A percentile compares a stretch with the other conserved stretches of the same genome.
phyloP scores from a whole-genome alignment of 1,140 invertebrate genomes.

The Zelostemma sp. region DNA sequence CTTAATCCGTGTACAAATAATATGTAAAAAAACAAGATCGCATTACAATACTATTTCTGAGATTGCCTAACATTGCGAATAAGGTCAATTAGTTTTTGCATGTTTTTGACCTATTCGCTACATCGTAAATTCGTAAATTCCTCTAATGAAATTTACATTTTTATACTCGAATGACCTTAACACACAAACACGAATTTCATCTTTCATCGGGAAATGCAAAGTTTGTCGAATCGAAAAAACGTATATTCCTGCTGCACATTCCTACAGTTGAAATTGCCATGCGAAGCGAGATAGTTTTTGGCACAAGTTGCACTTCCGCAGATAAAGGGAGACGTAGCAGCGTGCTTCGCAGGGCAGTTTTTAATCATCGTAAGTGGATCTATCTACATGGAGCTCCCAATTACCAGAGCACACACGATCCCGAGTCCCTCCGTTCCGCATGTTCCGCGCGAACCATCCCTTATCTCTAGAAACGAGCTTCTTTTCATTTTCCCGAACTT shows the following conservation, averaged over 20 bases:
- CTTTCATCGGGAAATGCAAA: too few species aligned
- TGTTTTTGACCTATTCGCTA: too few species aligned
- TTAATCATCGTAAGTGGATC: slow-evolving; percentile 72
- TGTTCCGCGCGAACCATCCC: slow-evolving; percentile 55
- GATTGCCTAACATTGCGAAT: too few species aligned
- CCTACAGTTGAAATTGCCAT: slow-evolving; percentile 17
- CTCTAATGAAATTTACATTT: too few species aligned
- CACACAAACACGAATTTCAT: too few species aligned
- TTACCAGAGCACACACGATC: slow-evolving; percentile 63
- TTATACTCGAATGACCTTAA: too few species aligned
- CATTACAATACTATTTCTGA: too few species aligned
- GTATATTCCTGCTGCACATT: not conserved
- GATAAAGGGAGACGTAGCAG: slow-evolving; percentile 44
- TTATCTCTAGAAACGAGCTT: slow-evolving; percentile 14
- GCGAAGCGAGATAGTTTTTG: slow-evolving; percentile 31
- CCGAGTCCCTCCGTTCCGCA: slow-evolving; percentile 59
- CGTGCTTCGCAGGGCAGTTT: slow-evolving; percentile 68
- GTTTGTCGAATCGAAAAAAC: slow-evolving; percentile 13
- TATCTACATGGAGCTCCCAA: slow-evolving; percentile 68
- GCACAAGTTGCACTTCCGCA: slow-evolving; percentile 25
- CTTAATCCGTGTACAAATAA: too few species aligned
- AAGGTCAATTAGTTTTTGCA: too few species aligned
- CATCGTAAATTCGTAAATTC: too few species aligned
- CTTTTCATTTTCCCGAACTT: slow-evolving; percentile 5
- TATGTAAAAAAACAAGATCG: too few species aligned